Base-by-base conservation (phyloP, 1,140 invertebrate species). In the Oedothorax gibbosus region DNA sequence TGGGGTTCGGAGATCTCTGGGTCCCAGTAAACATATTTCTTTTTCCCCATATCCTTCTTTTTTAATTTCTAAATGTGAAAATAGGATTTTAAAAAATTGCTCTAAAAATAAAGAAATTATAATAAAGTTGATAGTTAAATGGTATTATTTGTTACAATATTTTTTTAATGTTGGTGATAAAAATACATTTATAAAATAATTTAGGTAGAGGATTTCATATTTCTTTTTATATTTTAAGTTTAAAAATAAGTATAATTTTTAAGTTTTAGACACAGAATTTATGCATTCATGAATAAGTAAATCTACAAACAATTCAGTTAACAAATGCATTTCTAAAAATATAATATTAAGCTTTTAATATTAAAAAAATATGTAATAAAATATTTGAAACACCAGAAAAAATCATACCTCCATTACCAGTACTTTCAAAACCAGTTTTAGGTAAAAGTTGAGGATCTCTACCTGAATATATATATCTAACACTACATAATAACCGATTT, bases 1-100 rank as follows among this genome's bases (percentile, higher is more conserved):
- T 85, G 93, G 93, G 89, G 95, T 93, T 64, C 94, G 90, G 86
- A 92, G 93, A 68, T 94, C 93, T 71, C 91, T 89, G 0, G 92
- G 92, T 53, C 92, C 92, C 49, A 95, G 88, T 2, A 88, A 62
- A 71, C 49, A 86, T 11, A 87, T 83, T 78, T 88, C 87, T 77
- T 82, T 85, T 56, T 86, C 86, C 6, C 73, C 72, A 85, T 76
- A 85, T 18, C 73, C 73, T 51, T 71, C 56, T 50, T 77, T 85
- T 20, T 51, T 53, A 64, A 11, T 3, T n/a, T 12, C 80, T 73
- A 53, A 8, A 73, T 35, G 56, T 51, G 15, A 80, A 21, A 18
- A 56, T 21, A 12, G 18, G 51, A 35, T 49, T 35, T 9, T 2
- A 14, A 14, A 75, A 57, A 72, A 72, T 4, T 51, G 12, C 12